phyloP scores from a whole-genome alignment of 2,797 vertebrate species.

The Lates japonicus region DNA sequence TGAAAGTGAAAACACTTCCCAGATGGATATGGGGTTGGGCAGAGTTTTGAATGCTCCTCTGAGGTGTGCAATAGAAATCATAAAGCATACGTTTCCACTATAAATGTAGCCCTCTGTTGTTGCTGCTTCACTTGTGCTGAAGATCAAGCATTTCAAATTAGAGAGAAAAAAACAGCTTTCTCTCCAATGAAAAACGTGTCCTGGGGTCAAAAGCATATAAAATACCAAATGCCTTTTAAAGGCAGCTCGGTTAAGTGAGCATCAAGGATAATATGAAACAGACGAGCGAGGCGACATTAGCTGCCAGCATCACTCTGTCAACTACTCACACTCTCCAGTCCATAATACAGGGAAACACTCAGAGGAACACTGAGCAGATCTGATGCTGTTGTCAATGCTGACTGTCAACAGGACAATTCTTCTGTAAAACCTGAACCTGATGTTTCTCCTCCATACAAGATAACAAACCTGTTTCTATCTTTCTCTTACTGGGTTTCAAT shows the following conservation, averaged over 20 bases:
- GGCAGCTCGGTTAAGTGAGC: slow-evolving; percentile 65
- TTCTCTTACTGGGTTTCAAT: too few relatives aligned
- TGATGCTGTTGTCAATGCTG: background rate
- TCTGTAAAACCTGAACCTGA: too few relatives aligned
- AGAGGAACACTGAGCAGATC: background rate
- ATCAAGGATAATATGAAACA: slow-evolving; percentile 76
- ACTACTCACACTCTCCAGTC: background rate
- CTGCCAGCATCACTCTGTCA: slow-evolving; percentile 12
- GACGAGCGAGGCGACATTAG: slow-evolving; percentile 40
- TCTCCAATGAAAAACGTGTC: slow-evolving; percentile 77
- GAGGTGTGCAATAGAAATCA: slow-evolving; percentile 70
- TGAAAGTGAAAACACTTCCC: slow-evolving; percentile 15
- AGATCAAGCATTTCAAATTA: slow-evolving; percentile 77
- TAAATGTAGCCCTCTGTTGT: background rate
- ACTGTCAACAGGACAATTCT: background rate
- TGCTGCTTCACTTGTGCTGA: slow-evolving; percentile 17
- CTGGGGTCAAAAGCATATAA: slow-evolving; percentile 77
- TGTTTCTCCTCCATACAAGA: too few relatives aligned
- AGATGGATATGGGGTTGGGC: background rate
- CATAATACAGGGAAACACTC: background rate
- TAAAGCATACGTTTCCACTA: slow-evolving; percentile 56
- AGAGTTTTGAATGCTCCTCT: slow-evolving; percentile 49
- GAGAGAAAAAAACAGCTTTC: slow-evolving; percentile 53
- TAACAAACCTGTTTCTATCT: too few relatives aligned
- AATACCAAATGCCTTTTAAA: slow-evolving; percentile 73